These are phyloP conservation scores for Hucho hucho DNA, from an alignment of 2,113 vertebrate species.

Conservation along the genomic window DNA sequence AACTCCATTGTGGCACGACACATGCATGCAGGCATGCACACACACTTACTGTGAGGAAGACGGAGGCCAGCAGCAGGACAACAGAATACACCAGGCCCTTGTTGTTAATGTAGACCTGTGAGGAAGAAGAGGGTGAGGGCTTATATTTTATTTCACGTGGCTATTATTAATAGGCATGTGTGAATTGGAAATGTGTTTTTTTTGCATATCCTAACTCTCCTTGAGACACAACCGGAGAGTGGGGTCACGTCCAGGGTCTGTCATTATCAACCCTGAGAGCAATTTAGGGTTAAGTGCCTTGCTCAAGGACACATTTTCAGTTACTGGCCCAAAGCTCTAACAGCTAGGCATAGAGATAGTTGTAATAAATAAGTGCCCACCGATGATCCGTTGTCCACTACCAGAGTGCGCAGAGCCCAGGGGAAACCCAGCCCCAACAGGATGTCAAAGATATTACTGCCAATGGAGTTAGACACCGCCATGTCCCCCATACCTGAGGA, in stretches of 20 bases:
- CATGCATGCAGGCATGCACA: background rate
- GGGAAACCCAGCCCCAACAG: slow-evolving; percentile 79
- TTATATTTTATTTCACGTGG: too few species aligned
- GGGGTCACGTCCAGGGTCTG: too few species aligned
- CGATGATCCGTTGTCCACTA: slow-evolving; percentile 73
- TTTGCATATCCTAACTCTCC: too few species aligned
- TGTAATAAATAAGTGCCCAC: slow-evolving; percentile 43
- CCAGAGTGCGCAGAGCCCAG: slow-evolving; percentile 76
- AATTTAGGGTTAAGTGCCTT: too few species aligned
- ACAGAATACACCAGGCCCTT: slow-evolving; percentile 81
- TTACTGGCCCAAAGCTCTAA: too few species aligned
- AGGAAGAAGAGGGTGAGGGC: slow-evolving; percentile 14
- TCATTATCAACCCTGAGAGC: too few species aligned
- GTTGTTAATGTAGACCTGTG: slow-evolving; percentile 77
- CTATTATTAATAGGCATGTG: background rate
- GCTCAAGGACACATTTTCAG: too few species aligned
- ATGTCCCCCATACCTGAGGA: slow-evolving; percentile 79
- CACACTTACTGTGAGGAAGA: slow-evolving; percentile 75
- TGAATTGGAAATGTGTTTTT: too few species aligned
- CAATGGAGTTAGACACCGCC: slow-evolving; percentile 81
- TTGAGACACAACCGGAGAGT: too few species aligned
- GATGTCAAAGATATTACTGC: slow-evolving; percentile 83
- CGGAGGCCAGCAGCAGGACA: slow-evolving; percentile 76
- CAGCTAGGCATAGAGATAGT: background rate
- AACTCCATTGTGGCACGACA: background rate